Base-by-base conservation (phyloP, 2,888 invertebrate genomes). In the Eumerus sabulonum region DNA sequence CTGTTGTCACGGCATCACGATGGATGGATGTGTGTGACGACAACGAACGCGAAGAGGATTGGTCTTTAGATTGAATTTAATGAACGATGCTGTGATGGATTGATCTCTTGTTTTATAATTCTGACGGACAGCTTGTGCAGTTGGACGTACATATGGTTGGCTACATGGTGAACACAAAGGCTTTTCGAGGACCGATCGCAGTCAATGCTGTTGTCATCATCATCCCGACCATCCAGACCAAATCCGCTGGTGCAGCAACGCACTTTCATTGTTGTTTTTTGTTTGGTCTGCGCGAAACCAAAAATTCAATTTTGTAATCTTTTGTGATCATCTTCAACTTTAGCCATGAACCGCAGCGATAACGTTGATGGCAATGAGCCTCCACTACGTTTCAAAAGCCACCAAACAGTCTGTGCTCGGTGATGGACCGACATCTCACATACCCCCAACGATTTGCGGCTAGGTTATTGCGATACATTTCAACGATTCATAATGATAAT, bases 241-340 rank as follows among this genome's bases (percentile, higher is more conserved):
- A 27, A 48, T 45, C 64, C 56, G 62, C 67, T 72, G 73, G 68
- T n/a, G n/a, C n/a, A n/a, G n/a, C n/a, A 60, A 73, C 67, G 64
- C 63, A 40, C 16, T 68, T 68, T 67, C 27, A 17, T 66, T 57
- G 60, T 60, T 47, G 45, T 53, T 72, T 53, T 67, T 67, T 54
- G 40, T 54, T 62, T 51, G 11, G 47, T 36, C 35, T 14, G 51
- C 18, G 68, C n/a, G 40, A 73, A 73, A 73, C 73, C 68, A 73
- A 73, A 79, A 77, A 79, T 72, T 79, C 77, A 79, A 79, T 79
- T 73, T 79, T 73, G 77, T 79, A 73, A 79, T 79, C 77, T 79
- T 79, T 73, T 79, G 73, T 73, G 77, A 79, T 79, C 63, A 73
- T 79, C 76, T 72, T 72, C 57, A 66, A 54, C 14, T 56, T 40